Evolutionary conservation across 2,113 vertebrate species (phyloP).

Genomic region (Lanius collurio): DNA sequence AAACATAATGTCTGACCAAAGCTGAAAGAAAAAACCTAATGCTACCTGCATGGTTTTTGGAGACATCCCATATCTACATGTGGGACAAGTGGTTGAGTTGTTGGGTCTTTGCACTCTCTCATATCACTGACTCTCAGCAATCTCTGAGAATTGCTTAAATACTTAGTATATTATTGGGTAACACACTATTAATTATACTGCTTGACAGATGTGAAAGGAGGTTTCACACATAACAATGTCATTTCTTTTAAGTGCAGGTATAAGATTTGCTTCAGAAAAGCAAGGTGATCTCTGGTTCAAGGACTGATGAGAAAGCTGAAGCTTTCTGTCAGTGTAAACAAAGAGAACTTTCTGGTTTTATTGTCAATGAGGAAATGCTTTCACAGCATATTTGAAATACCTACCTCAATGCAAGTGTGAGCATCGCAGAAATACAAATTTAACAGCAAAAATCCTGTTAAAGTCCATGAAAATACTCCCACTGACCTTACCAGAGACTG

Average conservation of each 20-base stretch:
- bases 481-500: not conserved
- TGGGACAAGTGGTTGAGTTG: not conserved
- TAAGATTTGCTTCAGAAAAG: not conserved
- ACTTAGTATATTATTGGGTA: not conserved
- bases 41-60: not conserved
- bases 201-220: not conserved
- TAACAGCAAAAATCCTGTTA: not conserved
- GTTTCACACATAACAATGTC: not conserved
- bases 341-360: not conserved
- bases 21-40: not conserved
- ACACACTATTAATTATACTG: not conserved
- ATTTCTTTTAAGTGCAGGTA: not conserved
- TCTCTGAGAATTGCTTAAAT: not conserved
- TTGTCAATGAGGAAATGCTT: not conserved
- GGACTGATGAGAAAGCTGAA: not conserved
- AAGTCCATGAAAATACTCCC: not conserved
- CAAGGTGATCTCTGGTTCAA: not conserved
- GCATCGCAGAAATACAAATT: not conserved
- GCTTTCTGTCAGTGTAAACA: not conserved
- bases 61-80: not conserved
- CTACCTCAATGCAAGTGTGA: not conserved
- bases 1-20: not conserved
- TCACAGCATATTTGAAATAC: not conserved
- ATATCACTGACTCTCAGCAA: not conserved
- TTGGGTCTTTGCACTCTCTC: not conserved